phyloP scores from a whole-genome alignment of 92 coral and sea anemone genomes.

The Chrysogorgia sp. region DNA sequence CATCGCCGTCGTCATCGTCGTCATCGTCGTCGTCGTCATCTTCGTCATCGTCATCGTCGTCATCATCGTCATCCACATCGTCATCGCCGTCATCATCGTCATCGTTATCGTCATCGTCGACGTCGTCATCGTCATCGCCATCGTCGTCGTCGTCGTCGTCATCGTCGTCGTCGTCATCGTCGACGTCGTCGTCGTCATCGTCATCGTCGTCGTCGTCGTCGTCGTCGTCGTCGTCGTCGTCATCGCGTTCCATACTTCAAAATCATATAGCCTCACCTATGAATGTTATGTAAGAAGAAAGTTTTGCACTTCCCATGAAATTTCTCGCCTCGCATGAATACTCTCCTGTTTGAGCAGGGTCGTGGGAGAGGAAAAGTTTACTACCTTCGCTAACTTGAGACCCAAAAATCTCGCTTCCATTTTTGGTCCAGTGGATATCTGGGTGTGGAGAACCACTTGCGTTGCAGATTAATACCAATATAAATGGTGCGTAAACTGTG shows the following conservation, averaged over 20 bases:
- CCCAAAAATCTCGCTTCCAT: constrained; percentile 52
- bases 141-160: too few relatives aligned
- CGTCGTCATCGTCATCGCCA: too few relatives aligned
- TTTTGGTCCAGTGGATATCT: constrained; percentile 67
- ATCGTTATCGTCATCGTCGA: too few relatives aligned
- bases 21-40: too few relatives aligned
- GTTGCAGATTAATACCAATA: constrained; percentile 72
- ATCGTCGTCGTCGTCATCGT: too few relatives aligned
- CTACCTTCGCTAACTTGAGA: constrained; percentile 45
- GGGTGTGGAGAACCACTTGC: constrained; percentile 80
- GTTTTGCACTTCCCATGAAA: constrained; percentile 47
- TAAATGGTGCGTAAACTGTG: constrained; percentile 72
- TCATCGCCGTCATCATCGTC: too few relatives aligned
- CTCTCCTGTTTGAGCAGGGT: constrained; percentile 60
- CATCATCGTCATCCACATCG: too few relatives aligned
- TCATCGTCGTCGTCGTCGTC: not conserved
- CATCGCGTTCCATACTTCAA: constrained; percentile 6
- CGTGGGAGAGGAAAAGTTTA: constrained; percentile 58
- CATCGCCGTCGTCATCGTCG: too few relatives aligned
- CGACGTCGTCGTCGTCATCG: not conserved
- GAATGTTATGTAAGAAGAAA: constrained; percentile 49
- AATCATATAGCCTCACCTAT: constrained; percentile 55
- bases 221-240: constrained; percentile 13
- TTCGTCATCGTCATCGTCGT: too few relatives aligned
- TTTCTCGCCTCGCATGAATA: constrained; percentile 70